Percentiles rank a stretch among this genome's conserved stretches.
These are phyloP conservation scores for Protosalanx chinensis DNA, from an alignment of 2,797 vertebrate genomes.

Conservation along the genomic window DNA sequence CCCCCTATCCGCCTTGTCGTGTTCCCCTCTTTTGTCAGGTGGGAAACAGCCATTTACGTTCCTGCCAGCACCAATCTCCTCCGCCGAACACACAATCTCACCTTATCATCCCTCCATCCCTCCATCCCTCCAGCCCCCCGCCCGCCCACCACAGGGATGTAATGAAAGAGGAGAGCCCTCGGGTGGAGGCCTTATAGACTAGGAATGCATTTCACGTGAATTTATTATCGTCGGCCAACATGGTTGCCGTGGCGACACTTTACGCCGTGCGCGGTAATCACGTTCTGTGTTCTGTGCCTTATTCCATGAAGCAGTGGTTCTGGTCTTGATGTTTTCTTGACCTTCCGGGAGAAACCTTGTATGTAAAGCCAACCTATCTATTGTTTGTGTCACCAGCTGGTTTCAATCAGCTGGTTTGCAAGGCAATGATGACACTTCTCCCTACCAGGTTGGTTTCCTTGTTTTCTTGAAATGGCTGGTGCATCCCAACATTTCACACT, in stretches of 20 bases:
- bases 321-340: neutral
- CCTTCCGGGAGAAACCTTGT: neutral
- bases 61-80: constrained; percentile 69
- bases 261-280: constrained; percentile 33
- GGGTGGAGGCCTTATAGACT: constrained; percentile 40
- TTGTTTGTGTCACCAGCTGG: neutral
- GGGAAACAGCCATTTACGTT: constrained; percentile 70
- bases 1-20: constrained; percentile 30
- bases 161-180: constrained; percentile 56
- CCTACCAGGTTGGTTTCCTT: neutral
- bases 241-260: constrained; percentile 54
- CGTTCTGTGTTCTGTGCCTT: constrained; percentile 20
- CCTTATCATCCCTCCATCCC: constrained; percentile 50
- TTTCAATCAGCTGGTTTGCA: neutral
- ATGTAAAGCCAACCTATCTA: neutral
- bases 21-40: constrained; percentile 65
- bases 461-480: neutral
- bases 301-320: constrained; percentile 10
- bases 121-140: constrained; percentile 51
- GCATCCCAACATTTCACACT: neutral
- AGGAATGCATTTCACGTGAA: constrained; percentile 67
- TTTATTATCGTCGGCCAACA: constrained; percentile 58
- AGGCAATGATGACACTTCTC: neutral
- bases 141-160: constrained; percentile 50
- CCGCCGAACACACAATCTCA: constrained; percentile 54